Base-by-base conservation (phyloP, 2,888 invertebrate genomes). In the Acanthosoma haemorrhoidale region DNA sequence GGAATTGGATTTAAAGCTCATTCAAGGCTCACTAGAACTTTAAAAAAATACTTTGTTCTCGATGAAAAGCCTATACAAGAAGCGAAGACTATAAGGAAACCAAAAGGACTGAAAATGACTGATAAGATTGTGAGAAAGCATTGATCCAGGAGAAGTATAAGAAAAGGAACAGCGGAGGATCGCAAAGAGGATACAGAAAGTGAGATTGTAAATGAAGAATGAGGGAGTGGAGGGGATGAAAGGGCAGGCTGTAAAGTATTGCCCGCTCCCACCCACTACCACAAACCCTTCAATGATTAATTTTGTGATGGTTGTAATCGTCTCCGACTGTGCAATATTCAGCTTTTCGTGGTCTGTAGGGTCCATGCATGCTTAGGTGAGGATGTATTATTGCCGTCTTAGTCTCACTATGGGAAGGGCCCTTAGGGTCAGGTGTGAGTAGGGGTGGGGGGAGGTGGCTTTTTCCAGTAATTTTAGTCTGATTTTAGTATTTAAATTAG, bases 71-170 rank as follows among this genome's bases (percentile, higher is more conserved):
- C n/a, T n/a, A n/a, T n/a, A n/a, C n/a, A n/a, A n/a, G 67, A n/a
- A 38, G 32, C 25, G 60, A 60, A 29, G 59, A 43, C 31, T 21
- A 36, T 39, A 41, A 34, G 58, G 43, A 34, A 38, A 25, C 39
- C 18, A 25, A 32, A 25, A 41, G 41, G 21, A 41, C 32, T 70
- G 69, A 68, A n/a, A n/a, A n/a, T n/a, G n/a, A n/a, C n/a, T n/a
- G n/a, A n/a, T n/a, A n/a, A n/a, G n/a, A n/a, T n/a, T n/a, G n/a
- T n/a, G n/a, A n/a, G n/a, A n/a, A n/a, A 70, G 51, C 68, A 61
- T 39, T 68, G 64, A 72, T 70, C 73, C 71, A 60, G 64, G 73
- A 75, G 75, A 76, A 72, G 74, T 72, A 71, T 70, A 32, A 15
- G 71, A 63, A 58, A 68, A 69, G 69, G 68, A 39, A 41, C 32